Evolutionary conservation across 2,113 vertebrate species (phyloP).

Genomic region (Anarhynchus alexandrinus): DNA sequence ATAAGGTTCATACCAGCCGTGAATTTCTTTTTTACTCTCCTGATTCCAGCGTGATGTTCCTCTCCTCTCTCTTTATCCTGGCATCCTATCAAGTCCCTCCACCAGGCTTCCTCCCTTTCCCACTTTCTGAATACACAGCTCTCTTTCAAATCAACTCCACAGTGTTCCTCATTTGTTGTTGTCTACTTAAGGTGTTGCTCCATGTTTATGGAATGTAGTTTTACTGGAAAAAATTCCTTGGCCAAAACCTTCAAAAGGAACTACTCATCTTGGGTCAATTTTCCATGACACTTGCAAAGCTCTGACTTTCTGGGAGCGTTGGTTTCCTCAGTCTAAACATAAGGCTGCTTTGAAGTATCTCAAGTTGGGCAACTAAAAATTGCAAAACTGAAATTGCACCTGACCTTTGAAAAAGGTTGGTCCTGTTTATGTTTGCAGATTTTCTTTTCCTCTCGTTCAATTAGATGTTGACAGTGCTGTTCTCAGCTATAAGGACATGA

Average conservation of each 20-base stretch:
- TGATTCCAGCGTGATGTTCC: not conserved
- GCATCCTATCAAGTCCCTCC: not conserved
- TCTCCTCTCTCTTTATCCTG: slow-evolving; percentile 2
- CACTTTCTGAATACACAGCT: slow-evolving; percentile 12
- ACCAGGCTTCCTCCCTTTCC: slow-evolving; percentile 1
- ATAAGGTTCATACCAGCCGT: slow-evolving; percentile 4
- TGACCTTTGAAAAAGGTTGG: slow-evolving; percentile 10
- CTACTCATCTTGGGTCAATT: slow-evolving; percentile 34
- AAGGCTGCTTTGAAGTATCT: slow-evolving; percentile 37
- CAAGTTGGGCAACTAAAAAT: slow-evolving; percentile 18
- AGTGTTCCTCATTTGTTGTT: slow-evolving; percentile 29
- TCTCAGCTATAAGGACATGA: not conserved
- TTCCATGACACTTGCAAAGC: slow-evolving; percentile 41
- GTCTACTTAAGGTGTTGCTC: slow-evolving; percentile 53
- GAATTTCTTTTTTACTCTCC: not conserved
- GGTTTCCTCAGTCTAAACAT: slow-evolving; percentile 9
- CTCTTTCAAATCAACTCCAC: not conserved
- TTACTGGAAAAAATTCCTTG: slow-evolving; percentile 62
- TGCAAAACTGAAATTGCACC: slow-evolving; percentile 40
- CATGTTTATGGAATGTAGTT: slow-evolving; percentile 62
- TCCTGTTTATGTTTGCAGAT: not conserved
- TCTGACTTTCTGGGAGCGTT: slow-evolving; percentile 13
- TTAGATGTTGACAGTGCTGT: not conserved
- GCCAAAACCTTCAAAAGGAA: slow-evolving; percentile 60
- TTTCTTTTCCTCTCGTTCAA: not conserved